Percentiles rank a stretch among this genome's conserved stretches.
Evolutionary conservation across 1,140 invertebrate genomes (phyloP).

Genomic region (Zaprionus nigranus): DNA sequence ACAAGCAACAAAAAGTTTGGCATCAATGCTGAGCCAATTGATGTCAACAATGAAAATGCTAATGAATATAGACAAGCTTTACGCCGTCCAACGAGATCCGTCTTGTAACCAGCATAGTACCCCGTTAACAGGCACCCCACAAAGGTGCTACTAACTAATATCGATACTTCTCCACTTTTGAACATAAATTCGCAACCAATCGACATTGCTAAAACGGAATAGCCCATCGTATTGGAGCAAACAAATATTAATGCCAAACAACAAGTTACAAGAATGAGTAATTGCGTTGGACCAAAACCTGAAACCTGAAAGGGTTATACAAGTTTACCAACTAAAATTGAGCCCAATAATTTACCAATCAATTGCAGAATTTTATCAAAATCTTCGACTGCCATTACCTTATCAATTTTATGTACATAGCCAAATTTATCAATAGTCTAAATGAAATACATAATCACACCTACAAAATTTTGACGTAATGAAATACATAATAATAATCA

Average conservation of each 20-base stretch:
- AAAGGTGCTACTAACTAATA: neutral
- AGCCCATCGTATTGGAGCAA: neutral
- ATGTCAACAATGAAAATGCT: neutral
- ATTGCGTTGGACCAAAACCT: conserved; percentile 6
- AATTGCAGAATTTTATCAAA: neutral
- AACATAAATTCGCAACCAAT: neutral
- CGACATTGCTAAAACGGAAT: neutral
- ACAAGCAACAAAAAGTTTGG: conserved; percentile 20
- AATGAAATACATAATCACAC: too few species aligned
- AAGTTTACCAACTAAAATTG: neutral
- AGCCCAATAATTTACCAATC: neutral
- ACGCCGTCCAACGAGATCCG: conserved; percentile 35
- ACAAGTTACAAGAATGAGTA: neutral
- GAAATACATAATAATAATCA: too few species aligned
- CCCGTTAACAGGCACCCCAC: conserved; percentile 7
- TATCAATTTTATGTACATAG: neutral
- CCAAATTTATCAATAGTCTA: too few species aligned
- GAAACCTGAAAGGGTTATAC: neutral
- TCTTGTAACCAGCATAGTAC: conserved; percentile 24
- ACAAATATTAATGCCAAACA: neutral
- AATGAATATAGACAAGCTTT: conserved; percentile 11
- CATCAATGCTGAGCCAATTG: conserved; percentile 18
- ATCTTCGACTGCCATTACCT: neutral
- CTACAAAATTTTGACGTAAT: too few species aligned
- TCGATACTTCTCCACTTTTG: neutral